Percentiles rank a stretch among this genome's conserved stretches.
These are phyloP conservation scores for Scomberomorus guttatus DNA, from an alignment of 2,797 vertebrate species.

Conservation along the genomic window DNA sequence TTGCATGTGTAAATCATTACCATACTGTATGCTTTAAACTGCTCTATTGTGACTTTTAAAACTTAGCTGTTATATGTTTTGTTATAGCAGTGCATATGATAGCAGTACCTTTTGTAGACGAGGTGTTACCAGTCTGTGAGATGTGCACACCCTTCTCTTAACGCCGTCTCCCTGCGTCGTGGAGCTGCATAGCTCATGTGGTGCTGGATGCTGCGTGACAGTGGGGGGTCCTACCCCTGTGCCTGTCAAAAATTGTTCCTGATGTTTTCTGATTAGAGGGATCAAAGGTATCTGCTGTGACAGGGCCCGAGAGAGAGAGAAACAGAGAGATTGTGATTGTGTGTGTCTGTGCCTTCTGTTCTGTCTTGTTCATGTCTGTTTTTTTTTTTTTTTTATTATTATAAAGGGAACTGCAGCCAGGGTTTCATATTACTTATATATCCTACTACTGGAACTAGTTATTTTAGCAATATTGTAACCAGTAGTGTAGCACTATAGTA, in stretches of 20 bases:
- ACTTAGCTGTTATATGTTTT: not conserved
- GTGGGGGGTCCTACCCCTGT: conserved; percentile 16
- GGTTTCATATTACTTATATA: conserved; percentile 1
- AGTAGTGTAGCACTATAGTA: too few species aligned
- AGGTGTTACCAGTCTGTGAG: conserved; percentile 16
- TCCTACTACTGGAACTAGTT: not conserved
- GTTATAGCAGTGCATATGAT: not conserved
- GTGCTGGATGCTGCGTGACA: conserved; percentile 17
- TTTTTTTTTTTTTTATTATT: conserved; percentile 33
- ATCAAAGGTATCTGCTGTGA: conserved; percentile 64
- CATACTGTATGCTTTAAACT: not conserved
- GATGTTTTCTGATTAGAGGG: conserved; percentile 61
- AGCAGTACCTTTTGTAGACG: not conserved
- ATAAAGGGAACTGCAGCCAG: conserved; percentile 35
- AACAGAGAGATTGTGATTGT: not conserved
- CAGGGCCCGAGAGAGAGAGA: conserved; percentile 21
- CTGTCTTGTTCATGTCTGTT: conserved; percentile 17
- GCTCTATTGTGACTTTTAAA: not conserved
- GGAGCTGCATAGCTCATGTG: conserved; percentile 30
- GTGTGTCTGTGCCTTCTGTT: not conserved
- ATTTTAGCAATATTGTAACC: conserved; percentile 3
- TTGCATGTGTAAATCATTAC: conserved; percentile 61
- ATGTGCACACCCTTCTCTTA: conserved; percentile 12
- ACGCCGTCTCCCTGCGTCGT: not conserved
- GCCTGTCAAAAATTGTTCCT: conserved; percentile 58